A percentile compares a stretch with the other conserved stretches of the same genome.
phyloP scores from a whole-genome alignment of 1,140 invertebrate species.

The Lepidurus arcticus region DNA sequence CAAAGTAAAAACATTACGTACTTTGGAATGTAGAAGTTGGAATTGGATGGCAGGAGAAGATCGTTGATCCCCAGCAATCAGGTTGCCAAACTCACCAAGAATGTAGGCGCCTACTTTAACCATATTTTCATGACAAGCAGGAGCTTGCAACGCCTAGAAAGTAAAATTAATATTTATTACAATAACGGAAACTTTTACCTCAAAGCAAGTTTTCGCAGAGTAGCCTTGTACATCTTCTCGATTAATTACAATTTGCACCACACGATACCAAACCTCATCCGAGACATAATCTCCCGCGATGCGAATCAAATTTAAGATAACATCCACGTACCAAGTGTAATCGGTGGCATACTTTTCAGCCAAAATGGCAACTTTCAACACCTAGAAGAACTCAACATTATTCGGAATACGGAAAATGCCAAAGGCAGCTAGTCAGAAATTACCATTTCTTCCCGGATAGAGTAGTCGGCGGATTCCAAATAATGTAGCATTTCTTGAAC shows the following conservation, averaged over 20 bases:
- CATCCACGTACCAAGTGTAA: constrained; percentile 98
- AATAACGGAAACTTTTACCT: constrained; percentile 49
- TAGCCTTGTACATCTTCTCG: constrained; percentile 98
- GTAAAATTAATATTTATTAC: constrained; percentile 26
- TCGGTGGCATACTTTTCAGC: constrained; percentile 99
- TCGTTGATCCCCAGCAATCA: constrained; percentile 96
- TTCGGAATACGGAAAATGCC: constrained; percentile 6
- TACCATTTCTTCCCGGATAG: constrained; percentile 99
- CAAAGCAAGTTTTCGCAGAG: constrained; percentile 99
- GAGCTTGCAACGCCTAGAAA: constrained; percentile 81
- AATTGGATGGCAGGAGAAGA: constrained; percentile 95
- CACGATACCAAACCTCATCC: constrained; percentile 97
- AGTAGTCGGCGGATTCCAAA: constrained; percentile 98
- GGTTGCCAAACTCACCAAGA: constrained; percentile 98
- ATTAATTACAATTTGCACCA: constrained; percentile 99
- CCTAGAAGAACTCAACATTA: constrained; percentile 43
- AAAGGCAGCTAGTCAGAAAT: constrained; percentile 34
- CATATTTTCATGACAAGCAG: constrained; percentile 99
- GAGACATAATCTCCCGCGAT: constrained; percentile 99
- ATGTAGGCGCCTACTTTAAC: constrained; percentile 99
- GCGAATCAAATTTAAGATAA: constrained; percentile 97
- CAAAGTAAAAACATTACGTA: constrained; percentile 40
- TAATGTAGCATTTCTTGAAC: constrained; percentile 99
- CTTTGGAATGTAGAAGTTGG: constrained; percentile 92
- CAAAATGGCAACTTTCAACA: constrained; percentile 97